Evolutionary conservation across 1,140 invertebrate genomes (phyloP).

Genomic region (Dreissena rostriformis): DNA sequence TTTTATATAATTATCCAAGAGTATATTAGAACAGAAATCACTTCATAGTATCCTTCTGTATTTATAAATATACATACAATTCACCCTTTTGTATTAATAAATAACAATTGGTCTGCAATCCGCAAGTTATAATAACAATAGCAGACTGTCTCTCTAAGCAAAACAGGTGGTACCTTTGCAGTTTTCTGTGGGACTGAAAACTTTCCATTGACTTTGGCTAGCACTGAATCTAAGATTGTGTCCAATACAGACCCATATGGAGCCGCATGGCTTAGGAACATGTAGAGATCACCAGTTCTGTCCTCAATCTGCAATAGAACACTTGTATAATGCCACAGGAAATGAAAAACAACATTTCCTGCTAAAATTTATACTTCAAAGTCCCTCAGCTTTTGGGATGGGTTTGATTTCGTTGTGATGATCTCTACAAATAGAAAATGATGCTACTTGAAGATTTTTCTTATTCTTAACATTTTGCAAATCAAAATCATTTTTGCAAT

Average conservation of each 20-base stretch:
- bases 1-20: background rate
- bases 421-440: no score
- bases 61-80: constrained; percentile 3
- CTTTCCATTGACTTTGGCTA: constrained; percentile 70
- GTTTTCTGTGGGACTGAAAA: constrained; percentile 57
- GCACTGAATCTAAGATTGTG: constrained; percentile 64
- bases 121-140: background rate
- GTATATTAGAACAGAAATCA: constrained; percentile 8
- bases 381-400: no score
- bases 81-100: background rate
- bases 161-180: constrained; percentile 66
- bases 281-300: constrained; percentile 65
- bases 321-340: no score
- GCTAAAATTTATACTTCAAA: no score
- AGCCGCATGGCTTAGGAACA: constrained; percentile 72
- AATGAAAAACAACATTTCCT: no score
- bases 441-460: no score
- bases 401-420: no score
- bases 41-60: background rate
- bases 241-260: constrained; percentile 72
- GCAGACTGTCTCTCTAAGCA: background rate
- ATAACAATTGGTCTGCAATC: background rate
- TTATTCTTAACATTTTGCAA: no score
- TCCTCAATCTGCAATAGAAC: constrained; percentile 17
- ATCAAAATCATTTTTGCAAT: no score